Evolutionary conservation across 1,140 invertebrate genomes (phyloP).

Genomic region (Bombus difficillimus): DNA sequence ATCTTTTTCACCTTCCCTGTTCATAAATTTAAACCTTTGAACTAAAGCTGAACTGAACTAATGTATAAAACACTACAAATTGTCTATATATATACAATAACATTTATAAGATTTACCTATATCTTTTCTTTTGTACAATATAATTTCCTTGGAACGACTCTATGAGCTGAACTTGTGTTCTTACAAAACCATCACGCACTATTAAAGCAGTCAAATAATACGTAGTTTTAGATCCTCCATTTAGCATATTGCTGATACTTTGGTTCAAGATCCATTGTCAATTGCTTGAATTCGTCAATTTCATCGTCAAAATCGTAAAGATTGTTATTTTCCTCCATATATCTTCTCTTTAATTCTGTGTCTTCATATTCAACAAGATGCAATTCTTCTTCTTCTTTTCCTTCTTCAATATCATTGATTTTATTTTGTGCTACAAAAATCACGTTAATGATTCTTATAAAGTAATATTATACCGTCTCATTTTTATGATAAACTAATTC

Average conservation of each 20-base stretch:
- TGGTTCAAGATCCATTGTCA: constrained; percentile 69
- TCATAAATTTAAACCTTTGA: background rate
- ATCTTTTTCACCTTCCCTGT: background rate
- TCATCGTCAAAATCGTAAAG: constrained; percentile 47
- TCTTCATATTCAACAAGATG: constrained; percentile 28
- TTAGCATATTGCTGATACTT: constrained; percentile 73
- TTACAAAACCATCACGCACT: constrained; percentile 14
- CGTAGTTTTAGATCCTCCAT: constrained; percentile 68
- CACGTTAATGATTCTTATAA: constrained; percentile 7
- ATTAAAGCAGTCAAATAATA: constrained; percentile 19
- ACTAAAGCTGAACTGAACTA: constrained; percentile 24
- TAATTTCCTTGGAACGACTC: constrained; percentile 23
- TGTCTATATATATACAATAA: constrained; percentile 31
- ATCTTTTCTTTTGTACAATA: constrained; percentile 1
- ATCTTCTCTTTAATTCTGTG: constrained; percentile 24
- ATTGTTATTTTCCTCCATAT: constrained; percentile 46
- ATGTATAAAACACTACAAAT: constrained; percentile 31
- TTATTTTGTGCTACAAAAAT: constrained; percentile 66
- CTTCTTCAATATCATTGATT: constrained; percentile 21
- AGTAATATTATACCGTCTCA: background rate
- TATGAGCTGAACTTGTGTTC: background rate
- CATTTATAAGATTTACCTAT: constrained; percentile 5
- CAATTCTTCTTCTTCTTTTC: constrained; percentile 28
- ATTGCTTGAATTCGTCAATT: constrained; percentile 66
- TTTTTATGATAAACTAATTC: background rate